These are phyloP conservation scores for Semnornis frantzii DNA, from an alignment of 2,113 vertebrate genomes.

Conservation along the genomic window DNA sequence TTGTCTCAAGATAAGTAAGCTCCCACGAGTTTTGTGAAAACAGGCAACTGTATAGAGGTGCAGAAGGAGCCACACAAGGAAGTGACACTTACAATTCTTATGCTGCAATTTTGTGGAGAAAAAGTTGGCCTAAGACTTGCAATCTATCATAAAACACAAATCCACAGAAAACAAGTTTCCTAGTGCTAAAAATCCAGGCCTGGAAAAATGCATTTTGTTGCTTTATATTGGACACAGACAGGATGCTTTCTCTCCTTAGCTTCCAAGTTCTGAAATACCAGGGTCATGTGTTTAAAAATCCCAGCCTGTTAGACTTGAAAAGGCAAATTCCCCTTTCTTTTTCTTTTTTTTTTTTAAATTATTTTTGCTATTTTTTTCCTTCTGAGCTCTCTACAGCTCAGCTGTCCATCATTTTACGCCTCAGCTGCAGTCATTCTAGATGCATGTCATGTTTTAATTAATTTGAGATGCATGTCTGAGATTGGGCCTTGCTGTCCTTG, in stretches of 20 bases:
- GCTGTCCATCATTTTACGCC: conserved; percentile 1
- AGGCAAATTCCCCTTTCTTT: not conserved
- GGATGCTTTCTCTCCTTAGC: not conserved
- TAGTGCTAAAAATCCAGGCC: not conserved
- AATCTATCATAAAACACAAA: not conserved
- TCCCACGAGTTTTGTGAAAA: not conserved
- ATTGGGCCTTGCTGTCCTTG: not conserved
- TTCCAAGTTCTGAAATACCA: not conserved
- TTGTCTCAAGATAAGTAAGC: not conserved
- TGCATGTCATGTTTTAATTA: not conserved
- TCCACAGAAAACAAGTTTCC: not conserved
- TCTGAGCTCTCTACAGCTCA: not conserved
- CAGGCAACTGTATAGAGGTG: fast-evolving
- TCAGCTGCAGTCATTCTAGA: not conserved
- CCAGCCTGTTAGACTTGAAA: not conserved
- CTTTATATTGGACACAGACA: not conserved
- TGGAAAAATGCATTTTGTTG: not conserved
- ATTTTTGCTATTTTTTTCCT: not conserved
- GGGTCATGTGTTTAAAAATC: not conserved
- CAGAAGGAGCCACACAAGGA: not conserved
- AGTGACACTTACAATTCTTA: not conserved
- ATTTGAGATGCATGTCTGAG: not conserved
- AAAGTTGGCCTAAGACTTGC: not conserved
- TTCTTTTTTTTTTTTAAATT: not conserved
- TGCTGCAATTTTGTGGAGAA: not conserved